These are phyloP conservation scores for Rattus norvegicus DNA, from an alignment of 2,113 vertebrate species.

Conservation along the genomic window GRCr8 NC_086033.1:12303501-12304000, in stretches of 20 bases:
- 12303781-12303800: not conserved
- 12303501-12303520: too few species aligned
- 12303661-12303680: not conserved
- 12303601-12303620: not conserved
- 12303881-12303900: not conserved
- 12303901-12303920: not conserved
- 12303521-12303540: too few species aligned
- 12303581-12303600: not conserved
- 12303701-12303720: not conserved
- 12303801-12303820: not conserved
- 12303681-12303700: not conserved
- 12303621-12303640: not conserved
- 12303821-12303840: not conserved
- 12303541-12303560: too few species aligned
- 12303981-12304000: not conserved
- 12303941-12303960: not conserved
- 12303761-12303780: not conserved
- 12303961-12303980: not conserved
- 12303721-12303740: not conserved
- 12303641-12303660: not conserved
- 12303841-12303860: slow-evolving; percentile 37
- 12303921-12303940: slow-evolving; percentile 3
- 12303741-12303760: not conserved
- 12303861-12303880: not conserved
- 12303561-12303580: not conserved